Evolutionary conservation across 1,140 invertebrate genomes (phyloP), one percentile per base, ranked within the genome.

Genomic region (Hyles vespertilio): DNA sequence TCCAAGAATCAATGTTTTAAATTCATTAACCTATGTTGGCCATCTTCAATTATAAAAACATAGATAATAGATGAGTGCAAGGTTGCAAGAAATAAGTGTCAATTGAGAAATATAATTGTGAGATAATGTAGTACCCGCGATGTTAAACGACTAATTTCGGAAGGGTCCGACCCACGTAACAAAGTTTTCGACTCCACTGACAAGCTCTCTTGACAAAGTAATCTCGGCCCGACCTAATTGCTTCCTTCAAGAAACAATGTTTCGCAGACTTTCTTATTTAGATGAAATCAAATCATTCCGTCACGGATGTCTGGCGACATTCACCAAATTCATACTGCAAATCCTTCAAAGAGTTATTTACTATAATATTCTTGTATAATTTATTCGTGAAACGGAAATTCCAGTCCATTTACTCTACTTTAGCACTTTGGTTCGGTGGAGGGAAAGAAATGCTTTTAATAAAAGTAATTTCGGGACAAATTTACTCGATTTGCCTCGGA

Each of bases 371-470:
- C 65, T 61, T 62, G 69, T 73, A 74, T 83, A 85, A 85, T 85
- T 85, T 81, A 85, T 83, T 78, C 74, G 60, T 65, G 63, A 77
- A 83, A 80, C 71, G 73, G 69, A 82, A 82, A 79, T 85, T 83
- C 82, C 82, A 81, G 72, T 78, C 79, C 82, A 85, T 85, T 85
- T 85, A 78, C 68, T 80, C 72, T 80, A 80, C 77, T 83, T 81
- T 81, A 81, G 82, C 76, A 85, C 82, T 85, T 83, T 77, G 73
- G 75, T 77, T 80, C 72, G 70, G 56, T 52, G 72, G 64, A 73
- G 75, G 76, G 76, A 81, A 81, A 83, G 77, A 80, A 85, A 85
- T 77, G 79, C 77, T 83, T 83, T 82, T 81, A 83, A 81, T 83
- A 82, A 83, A 83, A 83, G 79, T 83, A 82, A 85, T 85, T 83